Base-by-base conservation (phyloP, 2,113 vertebrate genomes). In the Pangasianodon hypophthalmus region DNA sequence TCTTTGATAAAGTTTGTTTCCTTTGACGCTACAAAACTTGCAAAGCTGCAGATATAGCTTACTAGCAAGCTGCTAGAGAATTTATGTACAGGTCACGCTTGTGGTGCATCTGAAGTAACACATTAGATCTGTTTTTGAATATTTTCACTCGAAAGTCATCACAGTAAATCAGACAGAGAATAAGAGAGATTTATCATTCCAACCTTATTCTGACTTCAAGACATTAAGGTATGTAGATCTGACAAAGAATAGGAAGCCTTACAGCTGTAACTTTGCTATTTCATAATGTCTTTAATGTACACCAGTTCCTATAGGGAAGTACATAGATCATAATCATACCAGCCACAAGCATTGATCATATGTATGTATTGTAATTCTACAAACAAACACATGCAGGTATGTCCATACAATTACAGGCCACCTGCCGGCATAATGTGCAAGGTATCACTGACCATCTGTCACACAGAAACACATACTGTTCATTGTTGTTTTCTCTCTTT, bases 371-470 rank as follows among this genome's bases (percentile, higher is more conserved):
- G 32, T 58, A 83, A 58, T 60, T 46, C 44, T 21, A 77, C 26
- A 21, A 37, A 44, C 19, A 77, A 46, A 29, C 37, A 87, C 14
- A 60, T 48, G 16, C 56, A 32, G 21, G 52, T 54, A 54, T 54
- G 11, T 54, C 13, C 11, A 14, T 32, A 41, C n/a, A 41, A 10
- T 56, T 52, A 83, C n/a, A 48, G 62, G 37, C 69, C 83, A 67
- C 71, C 83, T 58, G 69, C 29, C 62, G 13, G 19, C 4, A 50
- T 44, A 8, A 37, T 58, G 87, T 84, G 50, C 29, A 62, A 26
- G 29, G 10, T 64, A 60, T 85, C 29, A 85, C 82, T 32, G 75
- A 52, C 88, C 80, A 88, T 88, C 87, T 84, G 81, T 88, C 75
- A 84, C n/a, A 46, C 44, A 60, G 9, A 81, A 62, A 62, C 44